Conservation (phyloP, 2,113 vertebrate genomes). For the Pholis gunnellus region DNA sequence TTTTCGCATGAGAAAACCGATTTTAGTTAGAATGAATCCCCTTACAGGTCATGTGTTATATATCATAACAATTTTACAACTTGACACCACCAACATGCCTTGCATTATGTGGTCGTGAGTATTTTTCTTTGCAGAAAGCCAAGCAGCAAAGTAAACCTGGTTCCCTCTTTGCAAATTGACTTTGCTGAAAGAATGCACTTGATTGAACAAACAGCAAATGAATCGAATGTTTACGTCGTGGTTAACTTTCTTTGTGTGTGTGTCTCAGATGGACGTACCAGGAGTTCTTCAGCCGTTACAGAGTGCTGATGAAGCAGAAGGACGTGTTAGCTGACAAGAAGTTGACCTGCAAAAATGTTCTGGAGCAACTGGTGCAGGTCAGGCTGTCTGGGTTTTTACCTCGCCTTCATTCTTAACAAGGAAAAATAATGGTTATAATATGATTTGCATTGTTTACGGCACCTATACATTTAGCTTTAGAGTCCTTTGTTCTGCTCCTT, state of each 20-base stretch:
- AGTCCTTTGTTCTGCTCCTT: not conserved
- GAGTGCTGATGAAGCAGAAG: constrained; percentile 98
- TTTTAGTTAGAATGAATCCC: not conserved
- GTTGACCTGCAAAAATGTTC: constrained; percentile 94
- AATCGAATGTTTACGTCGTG: not conserved
- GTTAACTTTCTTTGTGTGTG: constrained; percentile 9
- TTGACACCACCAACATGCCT: not conserved
- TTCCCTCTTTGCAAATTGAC: not conserved
- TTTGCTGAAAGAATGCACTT: not conserved
- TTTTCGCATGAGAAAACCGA: not conserved
- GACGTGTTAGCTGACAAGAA: constrained; percentile 94
- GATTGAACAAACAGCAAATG: not conserved
- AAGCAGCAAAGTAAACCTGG: not conserved
- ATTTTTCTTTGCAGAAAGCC: not conserved
- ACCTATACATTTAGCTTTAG: not conserved
- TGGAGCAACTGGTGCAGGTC: constrained; percentile 97
- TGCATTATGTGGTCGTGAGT: not conserved
- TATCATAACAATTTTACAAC: not conserved
- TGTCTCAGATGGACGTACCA: constrained; percentile 95
- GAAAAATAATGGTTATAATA: not conserved
- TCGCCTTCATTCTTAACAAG: not conserved
- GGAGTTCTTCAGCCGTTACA: constrained; percentile 98
- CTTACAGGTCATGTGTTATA: too few relatives aligned
- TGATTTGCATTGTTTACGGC: not conserved
- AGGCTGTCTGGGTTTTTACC: not conserved